These are phyloP conservation scores for Syngnathus scovelli DNA, from an alignment of 2,113 vertebrate genomes.

Conservation along the genomic window DNA sequence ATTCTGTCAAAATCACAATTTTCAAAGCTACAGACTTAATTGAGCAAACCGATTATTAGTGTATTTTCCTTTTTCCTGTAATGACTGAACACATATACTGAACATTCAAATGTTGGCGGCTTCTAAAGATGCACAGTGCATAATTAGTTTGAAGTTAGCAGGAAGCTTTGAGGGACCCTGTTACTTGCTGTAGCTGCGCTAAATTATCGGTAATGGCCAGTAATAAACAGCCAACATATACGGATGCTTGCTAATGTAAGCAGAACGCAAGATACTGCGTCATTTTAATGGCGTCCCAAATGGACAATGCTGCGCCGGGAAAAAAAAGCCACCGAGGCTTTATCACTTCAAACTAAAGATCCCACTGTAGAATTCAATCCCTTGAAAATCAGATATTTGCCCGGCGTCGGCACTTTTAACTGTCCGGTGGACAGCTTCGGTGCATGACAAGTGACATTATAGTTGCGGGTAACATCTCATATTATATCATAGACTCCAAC, in stretches of 20 bases:
- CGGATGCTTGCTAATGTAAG: conserved; percentile 52
- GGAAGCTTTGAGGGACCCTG: conserved; percentile 47
- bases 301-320: conserved; percentile 44
- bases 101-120: background rate
- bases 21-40: too few relatives aligned
- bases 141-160: conserved; percentile 37
- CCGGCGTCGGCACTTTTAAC: conserved; percentile 13
- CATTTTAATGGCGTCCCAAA: conserved; percentile 54
- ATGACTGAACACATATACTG: too few relatives aligned
- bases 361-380: conserved; percentile 29
- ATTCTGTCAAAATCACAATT: too few relatives aligned
- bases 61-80: too few relatives aligned
- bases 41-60: too few relatives aligned
- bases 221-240: conserved; percentile 59
- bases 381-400: conserved; percentile 38
- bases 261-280: conserved; percentile 47
- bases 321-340: conserved; percentile 33
- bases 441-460: background rate
- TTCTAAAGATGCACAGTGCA: background rate
- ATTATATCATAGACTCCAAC: background rate
- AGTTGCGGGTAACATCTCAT: background rate
- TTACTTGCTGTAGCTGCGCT: conserved; percentile 45
- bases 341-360: conserved; percentile 48
- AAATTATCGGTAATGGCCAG: conserved; percentile 61
- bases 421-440: conserved; percentile 32